A percentile compares a stretch with the other conserved stretches of the same genome.
Conservation (phyloP, 2,113 vertebrate species). For the Dasyornis broadbenti region DNA sequence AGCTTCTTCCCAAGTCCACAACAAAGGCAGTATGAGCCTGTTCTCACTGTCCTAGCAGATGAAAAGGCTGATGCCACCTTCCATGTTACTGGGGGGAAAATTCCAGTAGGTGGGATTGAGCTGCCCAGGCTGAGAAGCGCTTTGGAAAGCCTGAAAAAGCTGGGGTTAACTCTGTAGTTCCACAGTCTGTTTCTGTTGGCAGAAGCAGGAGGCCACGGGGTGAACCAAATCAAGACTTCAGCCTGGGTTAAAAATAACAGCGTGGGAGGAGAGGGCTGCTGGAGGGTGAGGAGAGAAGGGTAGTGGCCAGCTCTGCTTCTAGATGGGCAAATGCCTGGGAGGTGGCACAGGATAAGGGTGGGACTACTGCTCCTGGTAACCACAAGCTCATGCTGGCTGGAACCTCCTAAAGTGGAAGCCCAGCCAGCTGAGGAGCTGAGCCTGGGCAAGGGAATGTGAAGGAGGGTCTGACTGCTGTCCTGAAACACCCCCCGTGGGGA, state of each 20-base stretch:
- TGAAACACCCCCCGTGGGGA: neutral
- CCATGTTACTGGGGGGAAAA: neutral
- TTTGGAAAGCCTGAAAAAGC: neutral
- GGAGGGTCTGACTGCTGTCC: neutral
- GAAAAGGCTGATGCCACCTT: neutral
- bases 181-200: slow-evolving; percentile 20
- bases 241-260: neutral
- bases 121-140: neutral
- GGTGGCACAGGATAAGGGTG: neutral
- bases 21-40: neutral
- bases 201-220: neutral
- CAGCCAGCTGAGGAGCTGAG: neutral
- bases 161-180: neutral
- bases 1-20: neutral
- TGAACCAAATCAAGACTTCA: neutral
- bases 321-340: neutral
- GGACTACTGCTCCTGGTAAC: neutral
- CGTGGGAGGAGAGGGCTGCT: neutral
- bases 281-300: neutral
- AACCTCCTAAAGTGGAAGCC: neutral
- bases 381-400: fast-evolving
- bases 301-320: neutral
- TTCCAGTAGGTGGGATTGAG: neutral
- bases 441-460: neutral
- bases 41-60: neutral